These are phyloP conservation scores for Tachysurus vachellii DNA, from an alignment of 2,113 vertebrate species.

Conservation along the genomic window DNA sequence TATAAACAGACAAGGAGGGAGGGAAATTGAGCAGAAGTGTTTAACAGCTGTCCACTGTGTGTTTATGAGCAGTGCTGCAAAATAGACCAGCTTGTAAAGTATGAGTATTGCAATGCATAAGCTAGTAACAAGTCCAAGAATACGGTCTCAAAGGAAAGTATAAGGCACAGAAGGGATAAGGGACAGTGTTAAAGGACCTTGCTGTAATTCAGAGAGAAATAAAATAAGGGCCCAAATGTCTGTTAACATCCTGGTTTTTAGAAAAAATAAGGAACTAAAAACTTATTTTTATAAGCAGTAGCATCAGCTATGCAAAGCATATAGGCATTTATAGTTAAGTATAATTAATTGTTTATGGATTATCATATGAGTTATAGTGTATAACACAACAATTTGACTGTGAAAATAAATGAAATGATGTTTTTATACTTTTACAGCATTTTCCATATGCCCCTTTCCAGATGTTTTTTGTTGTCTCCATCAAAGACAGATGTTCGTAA, in stretches of 20 bases:
- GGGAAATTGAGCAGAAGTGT: constrained; percentile 17
- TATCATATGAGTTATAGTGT: neutral
- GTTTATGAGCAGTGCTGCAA: constrained; percentile 13
- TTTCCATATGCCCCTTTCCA: neutral
- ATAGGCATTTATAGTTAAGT: neutral
- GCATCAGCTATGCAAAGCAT: constrained; percentile 9
- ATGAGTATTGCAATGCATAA: constrained; percentile 21
- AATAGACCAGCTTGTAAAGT: constrained; percentile 10
- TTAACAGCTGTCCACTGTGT: constrained; percentile 39
- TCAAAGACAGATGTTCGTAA: neutral
- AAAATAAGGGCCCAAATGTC: neutral
- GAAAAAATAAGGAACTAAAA: neutral
- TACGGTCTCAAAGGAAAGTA: neutral
- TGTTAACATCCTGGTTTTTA: neutral
- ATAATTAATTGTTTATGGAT: neutral
- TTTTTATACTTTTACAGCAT: neutral
- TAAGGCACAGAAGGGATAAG: neutral
- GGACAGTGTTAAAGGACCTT: neutral
- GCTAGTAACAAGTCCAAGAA: constrained; percentile 12
- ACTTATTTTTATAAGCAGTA: neutral
- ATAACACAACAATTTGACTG: neutral
- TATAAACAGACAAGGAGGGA: constrained; percentile 5
- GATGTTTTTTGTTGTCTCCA: neutral
- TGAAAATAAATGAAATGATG: neutral
- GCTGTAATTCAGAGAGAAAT: neutral